Percentiles rank a stretch among this genome's conserved stretches.
Evolutionary conservation across 2,888 invertebrate genomes (phyloP).

Genomic region (Lypha dubia): DNA sequence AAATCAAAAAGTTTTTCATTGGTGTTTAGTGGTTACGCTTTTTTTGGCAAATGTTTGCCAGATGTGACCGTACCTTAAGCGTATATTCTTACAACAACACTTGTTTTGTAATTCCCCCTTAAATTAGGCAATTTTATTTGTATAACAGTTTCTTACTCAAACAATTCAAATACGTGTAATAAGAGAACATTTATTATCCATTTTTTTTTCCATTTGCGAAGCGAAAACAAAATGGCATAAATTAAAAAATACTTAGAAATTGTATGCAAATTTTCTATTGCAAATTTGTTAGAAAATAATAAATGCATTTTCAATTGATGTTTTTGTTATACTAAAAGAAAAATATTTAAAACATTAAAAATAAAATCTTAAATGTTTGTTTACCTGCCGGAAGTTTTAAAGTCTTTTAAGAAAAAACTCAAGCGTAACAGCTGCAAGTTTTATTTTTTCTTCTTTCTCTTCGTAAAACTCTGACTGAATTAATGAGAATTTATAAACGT

Average conservation of each 20-base stretch:
- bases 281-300: neutral
- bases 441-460: neutral
- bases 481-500: constrained; percentile 65
- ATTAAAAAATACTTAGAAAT: neutral
- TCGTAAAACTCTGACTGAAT: constrained; percentile 54
- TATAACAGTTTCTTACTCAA: neutral
- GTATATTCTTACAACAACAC: neutral
- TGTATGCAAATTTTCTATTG: constrained; percentile 19
- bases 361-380: constrained; percentile 47
- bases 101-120: neutral
- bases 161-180: neutral
- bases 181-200: neutral
- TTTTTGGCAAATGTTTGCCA: too few relatives aligned
- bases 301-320: constrained; percentile 42
- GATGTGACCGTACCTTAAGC: neutral
- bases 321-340: constrained; percentile 10
- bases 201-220: too few relatives aligned
- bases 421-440: constrained; percentile 67
- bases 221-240: neutral
- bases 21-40: too few relatives aligned
- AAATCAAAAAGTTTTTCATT: too few relatives aligned
- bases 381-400: constrained; percentile 70
- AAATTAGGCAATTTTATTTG: neutral
- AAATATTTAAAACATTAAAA: constrained; percentile 9
- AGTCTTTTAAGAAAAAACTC: constrained; percentile 58